These are phyloP conservation scores for Ophthalmolycus amberensis DNA, from an alignment of 2,113 vertebrate species.

Conservation along the genomic window DNA sequence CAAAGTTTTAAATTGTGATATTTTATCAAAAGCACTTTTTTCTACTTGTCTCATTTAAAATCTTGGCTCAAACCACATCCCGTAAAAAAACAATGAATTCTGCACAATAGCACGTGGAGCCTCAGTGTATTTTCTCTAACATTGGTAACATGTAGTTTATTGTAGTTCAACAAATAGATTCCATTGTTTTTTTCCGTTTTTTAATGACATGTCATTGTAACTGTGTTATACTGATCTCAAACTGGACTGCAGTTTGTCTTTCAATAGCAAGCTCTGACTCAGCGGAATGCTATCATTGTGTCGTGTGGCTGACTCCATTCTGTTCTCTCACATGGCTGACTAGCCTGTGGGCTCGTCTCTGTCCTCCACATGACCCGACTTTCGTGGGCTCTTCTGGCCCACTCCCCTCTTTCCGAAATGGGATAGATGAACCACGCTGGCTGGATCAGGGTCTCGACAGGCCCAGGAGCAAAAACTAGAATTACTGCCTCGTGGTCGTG, in stretches of 20 bases:
- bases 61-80: too few relatives aligned
- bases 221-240: neutral
- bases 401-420: slow-evolving; percentile 3
- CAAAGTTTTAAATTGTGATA: too few relatives aligned
- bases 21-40: too few relatives aligned
- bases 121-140: neutral
- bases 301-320: neutral
- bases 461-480: slow-evolving; percentile 1
- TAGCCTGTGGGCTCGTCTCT: neutral
- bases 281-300: neutral
- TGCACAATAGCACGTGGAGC: too few relatives aligned
- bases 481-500: neutral
- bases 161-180: too few relatives aligned
- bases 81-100: too few relatives aligned
- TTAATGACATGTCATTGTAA: neutral
- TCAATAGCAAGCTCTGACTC: neutral
- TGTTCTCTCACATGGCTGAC: neutral
- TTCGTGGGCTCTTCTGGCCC: neutral
- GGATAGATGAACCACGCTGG: neutral
- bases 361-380: slow-evolving; percentile 25
- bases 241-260: neutral
- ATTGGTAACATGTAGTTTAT: too few relatives aligned
- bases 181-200: neutral
- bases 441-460: neutral
- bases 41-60: too few relatives aligned